Conservation (phyloP, 2,113 vertebrate genomes). For the Xiphophorus couchianus region DNA sequence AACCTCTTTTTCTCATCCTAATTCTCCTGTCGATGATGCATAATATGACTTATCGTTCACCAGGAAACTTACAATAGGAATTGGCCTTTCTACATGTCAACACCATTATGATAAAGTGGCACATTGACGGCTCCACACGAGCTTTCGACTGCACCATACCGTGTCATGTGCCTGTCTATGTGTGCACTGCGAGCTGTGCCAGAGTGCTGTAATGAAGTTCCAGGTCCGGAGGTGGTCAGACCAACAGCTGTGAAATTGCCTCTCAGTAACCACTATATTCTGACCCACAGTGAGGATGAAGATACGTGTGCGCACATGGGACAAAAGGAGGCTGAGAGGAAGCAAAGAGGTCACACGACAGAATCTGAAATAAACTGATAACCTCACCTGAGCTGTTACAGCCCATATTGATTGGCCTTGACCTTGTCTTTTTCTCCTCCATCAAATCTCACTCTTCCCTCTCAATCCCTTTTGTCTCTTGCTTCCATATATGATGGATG, state of each 20-base stretch:
- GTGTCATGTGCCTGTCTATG: conserved; percentile 17
- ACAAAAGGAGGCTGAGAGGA: neutral
- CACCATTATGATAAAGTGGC: conserved; percentile 41
- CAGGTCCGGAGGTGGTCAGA: conserved; percentile 52
- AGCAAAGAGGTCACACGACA: conserved; percentile 1
- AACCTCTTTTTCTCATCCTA: neutral
- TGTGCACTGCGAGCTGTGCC: conserved; percentile 14
- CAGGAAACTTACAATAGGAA: conserved; percentile 18
- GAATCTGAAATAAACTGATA: conserved; percentile 16
- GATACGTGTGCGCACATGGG: conserved; percentile 14
- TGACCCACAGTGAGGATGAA: conserved; percentile 7
- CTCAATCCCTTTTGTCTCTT: conserved; percentile 21
- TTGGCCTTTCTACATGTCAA: conserved; percentile 18
- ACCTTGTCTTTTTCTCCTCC: conserved; percentile 5
- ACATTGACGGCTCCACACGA: conserved; percentile 23
- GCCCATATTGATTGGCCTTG: conserved; percentile 16
- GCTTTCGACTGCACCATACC: conserved; percentile 11
- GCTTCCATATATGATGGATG: conserved; percentile 29
- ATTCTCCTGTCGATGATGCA: conserved; percentile 18
- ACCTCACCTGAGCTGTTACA: conserved; percentile 7
- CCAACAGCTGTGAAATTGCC: conserved; percentile 71
- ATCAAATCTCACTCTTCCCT: conserved; percentile 15
- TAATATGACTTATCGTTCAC: conserved; percentile 23
- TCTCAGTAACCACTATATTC: conserved; percentile 46
- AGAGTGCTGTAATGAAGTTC: conserved; percentile 49